Conservation (phyloP, 2,888 invertebrate genomes). For the Cyaniris semiargus region DNA sequence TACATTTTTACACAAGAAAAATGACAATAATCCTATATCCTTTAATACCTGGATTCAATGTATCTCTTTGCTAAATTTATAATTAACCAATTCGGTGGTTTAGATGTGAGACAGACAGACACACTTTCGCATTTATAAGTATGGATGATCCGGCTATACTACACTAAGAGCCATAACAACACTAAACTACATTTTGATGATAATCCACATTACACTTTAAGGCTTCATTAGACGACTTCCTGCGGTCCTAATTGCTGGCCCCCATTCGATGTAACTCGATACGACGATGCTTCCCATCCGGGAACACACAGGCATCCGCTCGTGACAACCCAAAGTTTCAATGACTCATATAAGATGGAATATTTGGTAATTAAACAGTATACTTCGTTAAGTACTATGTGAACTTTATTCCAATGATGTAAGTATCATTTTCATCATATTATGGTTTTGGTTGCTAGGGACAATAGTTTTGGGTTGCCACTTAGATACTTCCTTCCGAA, state of each 20-base stretch:
- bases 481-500: neutral
- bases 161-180: neutral
- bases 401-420: neutral
- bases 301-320: constrained; percentile 65
- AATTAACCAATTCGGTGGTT: too few relatives aligned
- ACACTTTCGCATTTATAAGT: neutral
- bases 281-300: constrained; percentile 56
- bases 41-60: too few relatives aligned
- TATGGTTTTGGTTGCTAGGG: neutral
- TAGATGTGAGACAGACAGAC: neutral
- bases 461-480: neutral
- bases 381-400: too few relatives aligned
- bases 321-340: constrained; percentile 69
- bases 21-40: too few relatives aligned
- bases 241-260: constrained; percentile 66
- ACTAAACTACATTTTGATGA: constrained; percentile 5
- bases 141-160: neutral
- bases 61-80: too few relatives aligned
- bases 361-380: constrained; percentile 15
- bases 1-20: too few relatives aligned
- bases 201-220: constrained; percentile 18
- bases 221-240: constrained; percentile 52
- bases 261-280: constrained; percentile 74
- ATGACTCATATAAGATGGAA: constrained; percentile 22
- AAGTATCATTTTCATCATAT: neutral